These are phyloP conservation scores for Oenanthe oenanthe DNA, from an alignment of 2,113 vertebrate genomes.

Conservation along the genomic window DNA sequence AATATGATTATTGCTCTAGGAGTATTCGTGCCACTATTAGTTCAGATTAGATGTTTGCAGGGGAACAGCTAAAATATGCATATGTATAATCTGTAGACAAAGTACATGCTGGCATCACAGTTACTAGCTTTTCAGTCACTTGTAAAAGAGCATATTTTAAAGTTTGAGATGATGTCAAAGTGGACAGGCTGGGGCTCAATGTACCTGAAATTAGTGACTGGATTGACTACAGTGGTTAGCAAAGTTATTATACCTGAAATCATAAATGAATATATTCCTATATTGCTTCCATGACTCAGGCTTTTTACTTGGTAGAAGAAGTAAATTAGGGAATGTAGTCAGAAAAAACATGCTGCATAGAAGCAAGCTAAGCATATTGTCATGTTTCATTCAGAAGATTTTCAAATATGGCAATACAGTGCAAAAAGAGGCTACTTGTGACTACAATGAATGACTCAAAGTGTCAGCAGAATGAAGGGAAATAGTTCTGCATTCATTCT, in stretches of 20 bases:
- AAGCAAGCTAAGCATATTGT: neutral
- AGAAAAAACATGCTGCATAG: neutral
- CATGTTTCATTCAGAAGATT: neutral
- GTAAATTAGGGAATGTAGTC: neutral
- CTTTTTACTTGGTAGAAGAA: neutral
- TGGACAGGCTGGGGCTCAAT: neutral
- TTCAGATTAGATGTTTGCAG: neutral
- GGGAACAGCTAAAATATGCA: neutral
- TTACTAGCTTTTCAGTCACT: neutral
- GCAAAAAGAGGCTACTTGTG: neutral
- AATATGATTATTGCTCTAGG: neutral
- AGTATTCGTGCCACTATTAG: neutral
- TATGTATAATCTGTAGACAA: neutral
- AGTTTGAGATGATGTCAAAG: neutral
- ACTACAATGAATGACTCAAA: neutral
- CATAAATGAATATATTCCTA: neutral
- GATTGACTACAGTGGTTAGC: neutral
- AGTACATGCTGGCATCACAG: neutral
- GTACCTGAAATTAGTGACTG: neutral
- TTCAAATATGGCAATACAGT: neutral
- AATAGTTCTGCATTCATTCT: constrained; percentile 25
- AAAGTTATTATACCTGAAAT: neutral
- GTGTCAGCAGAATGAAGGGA: neutral
- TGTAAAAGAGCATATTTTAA: neutral
- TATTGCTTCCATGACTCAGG: neutral